Base-by-base conservation (phyloP, 2,113 vertebrate species). In the Aythya baeri region DNA sequence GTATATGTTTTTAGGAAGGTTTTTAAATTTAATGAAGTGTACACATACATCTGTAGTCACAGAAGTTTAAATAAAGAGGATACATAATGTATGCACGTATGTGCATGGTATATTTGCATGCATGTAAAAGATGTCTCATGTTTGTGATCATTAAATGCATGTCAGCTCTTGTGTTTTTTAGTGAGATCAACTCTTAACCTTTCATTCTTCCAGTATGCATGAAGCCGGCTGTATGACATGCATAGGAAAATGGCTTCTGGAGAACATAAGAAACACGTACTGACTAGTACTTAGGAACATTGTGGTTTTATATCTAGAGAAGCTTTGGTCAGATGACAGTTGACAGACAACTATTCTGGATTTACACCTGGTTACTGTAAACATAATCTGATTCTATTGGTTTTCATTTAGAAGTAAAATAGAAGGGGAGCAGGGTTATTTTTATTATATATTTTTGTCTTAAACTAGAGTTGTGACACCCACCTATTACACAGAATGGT, bases 401-500 rank as follows among this genome's bases (percentile, higher is more conserved):
- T 63, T 65, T 86, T 88, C n/a, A 82, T 66, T 72, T 27, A 67
- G 66, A 78, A 93, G 32, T 16, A 62, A 92, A 91, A 50, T 36
- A 68, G 25, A 34, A 63, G 31, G 11, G 12, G 25, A 26, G 11
- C 23, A 13, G 50, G 12, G 20, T 44, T 44, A 17, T 9, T 46
- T 46, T 21, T 11, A 18, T 46, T 46, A 21, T 10, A 11, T 21
- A 11, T 49, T 22, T 49, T 49, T 49, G 10, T 49, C 46, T 49
- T 49, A 22, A 82, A 34, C 21, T 11, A 32, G 21, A 79, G 38
- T 27, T 92, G 68, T 57, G 62, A 71, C 87, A 96, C 91, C 97
- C 91, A 98, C 98, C 98, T 96, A 99, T 99, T 66, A 99, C 98
- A 96, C 99, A 99, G 97, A 99, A 99, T 1, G 99, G 99, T 96